Percentiles rank a stretch among this genome's conserved stretches.
Conservation (phyloP, 2,113 vertebrate species). For the Mesocricetus auratus region DNA sequence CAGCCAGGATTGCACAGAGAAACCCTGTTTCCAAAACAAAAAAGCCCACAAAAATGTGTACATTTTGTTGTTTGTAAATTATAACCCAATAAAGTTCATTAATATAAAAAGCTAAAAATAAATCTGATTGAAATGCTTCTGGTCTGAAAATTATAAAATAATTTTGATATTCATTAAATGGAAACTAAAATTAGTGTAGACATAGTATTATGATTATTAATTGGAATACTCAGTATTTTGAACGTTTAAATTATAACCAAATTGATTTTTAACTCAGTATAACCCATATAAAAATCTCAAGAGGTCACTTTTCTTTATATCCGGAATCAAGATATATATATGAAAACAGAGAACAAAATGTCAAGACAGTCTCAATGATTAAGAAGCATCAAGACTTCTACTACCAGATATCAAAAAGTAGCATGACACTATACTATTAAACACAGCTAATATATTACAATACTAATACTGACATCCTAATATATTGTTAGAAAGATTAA, state of each 20-base stretch:
- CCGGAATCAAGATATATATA: neutral
- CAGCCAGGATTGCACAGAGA: too few relatives aligned
- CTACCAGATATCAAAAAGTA: neutral
- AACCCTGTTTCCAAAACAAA: too few relatives aligned
- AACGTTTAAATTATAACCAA: neutral
- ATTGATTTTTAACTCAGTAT: constrained; percentile 3
- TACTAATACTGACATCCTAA: neutral
- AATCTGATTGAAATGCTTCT: constrained; percentile 15
- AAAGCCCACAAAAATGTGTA: too few relatives aligned
- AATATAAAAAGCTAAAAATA: constrained; percentile 15
- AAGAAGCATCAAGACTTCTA: neutral
- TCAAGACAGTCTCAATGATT: neutral
- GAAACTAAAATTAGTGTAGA: constrained; percentile 28
- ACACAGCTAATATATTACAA: neutral
- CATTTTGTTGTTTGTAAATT: constrained; percentile 15
- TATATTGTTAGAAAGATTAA: neutral
- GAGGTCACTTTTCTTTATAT: constrained; percentile 25
- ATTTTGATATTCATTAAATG: constrained; percentile 30
- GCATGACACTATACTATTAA: neutral
- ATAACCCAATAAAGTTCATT: constrained; percentile 33
- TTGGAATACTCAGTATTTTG: constrained; percentile 33
- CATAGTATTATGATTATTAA: neutral
- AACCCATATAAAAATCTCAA: constrained; percentile 33
- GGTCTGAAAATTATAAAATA: constrained; percentile 25
- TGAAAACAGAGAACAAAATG: constrained; percentile 9